phyloP scores from a whole-genome alignment of 2,888 invertebrate species.

The Limnephilus rhombicus region DNA sequence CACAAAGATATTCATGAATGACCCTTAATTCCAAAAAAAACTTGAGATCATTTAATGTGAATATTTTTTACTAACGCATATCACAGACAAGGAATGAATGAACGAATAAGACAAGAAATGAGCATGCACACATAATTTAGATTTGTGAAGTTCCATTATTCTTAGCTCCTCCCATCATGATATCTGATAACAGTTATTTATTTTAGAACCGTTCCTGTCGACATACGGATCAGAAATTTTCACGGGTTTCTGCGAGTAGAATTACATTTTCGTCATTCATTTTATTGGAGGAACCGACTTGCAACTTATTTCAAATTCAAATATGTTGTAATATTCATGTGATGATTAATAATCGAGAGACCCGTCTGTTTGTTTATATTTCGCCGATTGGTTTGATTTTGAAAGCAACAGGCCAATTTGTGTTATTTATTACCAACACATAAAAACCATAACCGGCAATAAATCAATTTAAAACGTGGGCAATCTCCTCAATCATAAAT shows the following conservation, averaged over 20 bases:
- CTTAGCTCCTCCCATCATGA: too few species aligned
- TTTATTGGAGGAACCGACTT: background rate
- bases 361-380: background rate
- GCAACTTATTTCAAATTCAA: background rate
- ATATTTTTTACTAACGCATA: too few species aligned
- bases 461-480: conserved; percentile 12
- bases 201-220: too few species aligned
- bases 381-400: background rate
- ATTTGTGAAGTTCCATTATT: too few species aligned
- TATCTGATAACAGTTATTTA: too few species aligned
- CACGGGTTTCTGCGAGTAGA: background rate
- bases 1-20: too few species aligned
- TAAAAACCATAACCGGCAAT: background rate
- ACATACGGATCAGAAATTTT: too few species aligned
- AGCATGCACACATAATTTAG: too few species aligned
- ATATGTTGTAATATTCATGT: background rate
- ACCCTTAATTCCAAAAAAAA: too few species aligned
- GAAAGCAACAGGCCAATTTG: background rate
- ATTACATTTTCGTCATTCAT: background rate
- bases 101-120: too few species aligned
- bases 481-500: conserved; percentile 1
- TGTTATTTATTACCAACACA: conserved; percentile 14
- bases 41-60: too few species aligned
- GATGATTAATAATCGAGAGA: background rate
- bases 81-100: too few species aligned